Percentiles rank a stretch among this genome's conserved stretches.
Evolutionary conservation across 2,113 vertebrate genomes (phyloP).

Genomic region (Crypturellus undulatus): DNA sequence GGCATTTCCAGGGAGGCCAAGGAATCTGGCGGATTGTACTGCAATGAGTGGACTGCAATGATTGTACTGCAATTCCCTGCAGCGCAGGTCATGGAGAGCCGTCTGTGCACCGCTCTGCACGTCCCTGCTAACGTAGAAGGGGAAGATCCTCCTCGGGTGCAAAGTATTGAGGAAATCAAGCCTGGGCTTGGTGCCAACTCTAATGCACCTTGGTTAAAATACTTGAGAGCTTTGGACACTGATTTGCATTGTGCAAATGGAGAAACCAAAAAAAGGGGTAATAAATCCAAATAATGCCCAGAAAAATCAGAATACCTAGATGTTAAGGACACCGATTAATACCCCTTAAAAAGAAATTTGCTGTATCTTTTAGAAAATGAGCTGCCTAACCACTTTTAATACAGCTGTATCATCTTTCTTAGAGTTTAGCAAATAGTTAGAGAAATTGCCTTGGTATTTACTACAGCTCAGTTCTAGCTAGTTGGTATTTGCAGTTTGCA

Average conservation of each 20-base stretch:
- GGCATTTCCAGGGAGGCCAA: not conserved
- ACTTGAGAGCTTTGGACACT: not conserved
- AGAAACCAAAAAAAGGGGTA: accelerated
- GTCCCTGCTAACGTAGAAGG: not conserved
- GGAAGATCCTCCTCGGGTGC: not conserved
- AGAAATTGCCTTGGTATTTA: not conserved
- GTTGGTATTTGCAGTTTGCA: not conserved
- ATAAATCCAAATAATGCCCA: not conserved
- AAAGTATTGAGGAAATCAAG: not conserved
- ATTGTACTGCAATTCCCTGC: not conserved
- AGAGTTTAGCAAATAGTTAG: not conserved
- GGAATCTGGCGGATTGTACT: not conserved
- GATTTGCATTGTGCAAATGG: not conserved
- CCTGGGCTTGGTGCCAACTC: not conserved
- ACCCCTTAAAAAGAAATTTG: not conserved
- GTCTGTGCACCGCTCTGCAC: not conserved
- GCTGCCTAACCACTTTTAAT: not conserved
- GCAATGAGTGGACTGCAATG: not conserved
- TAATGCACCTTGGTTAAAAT: not conserved
- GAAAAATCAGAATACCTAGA: not conserved
- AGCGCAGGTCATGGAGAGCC: not conserved
- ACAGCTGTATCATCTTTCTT: not conserved
- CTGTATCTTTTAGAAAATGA: not conserved
- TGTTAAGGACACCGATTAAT: not conserved
- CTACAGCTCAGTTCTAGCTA: not conserved